A percentile compares a stretch with the other conserved stretches of the same genome.
phyloP scores from a whole-genome alignment of 2,113 vertebrate genomes.

The Spheniscus mendiculus region DNA sequence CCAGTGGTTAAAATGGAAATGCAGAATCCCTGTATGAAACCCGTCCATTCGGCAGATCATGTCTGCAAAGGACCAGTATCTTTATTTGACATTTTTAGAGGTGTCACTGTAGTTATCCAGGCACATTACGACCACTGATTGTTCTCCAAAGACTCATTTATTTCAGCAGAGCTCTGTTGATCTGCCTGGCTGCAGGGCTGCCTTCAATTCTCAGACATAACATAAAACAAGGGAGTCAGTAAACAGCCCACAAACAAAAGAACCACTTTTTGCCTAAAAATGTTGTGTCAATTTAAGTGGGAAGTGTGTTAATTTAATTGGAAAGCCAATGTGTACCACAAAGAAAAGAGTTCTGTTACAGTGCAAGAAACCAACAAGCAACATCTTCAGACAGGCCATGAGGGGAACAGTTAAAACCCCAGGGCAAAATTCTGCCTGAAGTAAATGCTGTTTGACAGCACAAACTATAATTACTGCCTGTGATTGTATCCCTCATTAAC shows the following conservation, averaged over 20 bases:
- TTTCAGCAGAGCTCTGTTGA: not conserved
- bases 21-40: not conserved
- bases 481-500: not conserved
- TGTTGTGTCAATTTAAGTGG: not conserved
- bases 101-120: slow-evolving; percentile 10
- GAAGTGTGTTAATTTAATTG: not conserved
- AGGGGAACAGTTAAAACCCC: not conserved
- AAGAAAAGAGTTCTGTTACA: not conserved
- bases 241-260: not conserved
- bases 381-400: not conserved
- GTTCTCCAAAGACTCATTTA: slow-evolving; percentile 27
- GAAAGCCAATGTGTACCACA: not conserved
- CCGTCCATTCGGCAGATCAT: not conserved
- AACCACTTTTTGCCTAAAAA: not conserved
- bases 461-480: not conserved
- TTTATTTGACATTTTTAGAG: slow-evolving; percentile 31
- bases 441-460: not conserved
- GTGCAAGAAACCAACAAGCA: not conserved
- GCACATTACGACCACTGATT: slow-evolving; percentile 1
- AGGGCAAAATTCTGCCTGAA: not conserved
- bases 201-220: not conserved
- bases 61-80: not conserved
- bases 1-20: slow-evolving; percentile 4
- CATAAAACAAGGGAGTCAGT: not conserved
- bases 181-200: not conserved